Evolutionary conservation across 1,140 invertebrate genomes (phyloP), one percentile per base, ranked within the genome.

Genomic region (Babylonia areolata): DNA sequence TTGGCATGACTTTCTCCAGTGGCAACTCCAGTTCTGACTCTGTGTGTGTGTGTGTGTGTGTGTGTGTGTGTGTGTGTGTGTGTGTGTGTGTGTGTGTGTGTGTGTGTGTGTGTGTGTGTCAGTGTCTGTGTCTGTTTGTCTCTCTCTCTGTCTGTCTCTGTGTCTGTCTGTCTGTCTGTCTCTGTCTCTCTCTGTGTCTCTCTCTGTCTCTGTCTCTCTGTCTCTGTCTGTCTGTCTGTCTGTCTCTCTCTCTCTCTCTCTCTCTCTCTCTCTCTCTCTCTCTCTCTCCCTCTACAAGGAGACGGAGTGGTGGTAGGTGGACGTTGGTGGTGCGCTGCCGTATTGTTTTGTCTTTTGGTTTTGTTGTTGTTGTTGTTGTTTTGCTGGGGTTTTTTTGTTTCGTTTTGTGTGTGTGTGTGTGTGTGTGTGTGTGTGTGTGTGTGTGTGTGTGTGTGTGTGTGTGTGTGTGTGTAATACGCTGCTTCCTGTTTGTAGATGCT

Each of bases 1-100:
- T n/a, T n/a, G n/a, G n/a, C n/a, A n/a, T n/a, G n/a, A n/a, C n/a
- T n/a, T n/a, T n/a, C n/a, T n/a, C n/a, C n/a, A n/a, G n/a, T n/a
- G n/a, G n/a, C n/a, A n/a, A n/a, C n/a, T n/a, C n/a, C n/a, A n/a
- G n/a, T n/a, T n/a, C n/a, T n/a, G 46, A 20, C 12, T 42, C 39
- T 80, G 28, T 42, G 78, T 51, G 78, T 42, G 78, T 33, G 78
- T 42, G 46, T 64, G n/a, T 58, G 51, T 81, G 46, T 81, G 46
- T 81, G 46, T 82, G 23, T 82, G 79, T 81, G 31, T 81, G 46
- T 81, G 51, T 81, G 46, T 64, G 46, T 81, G 79, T 64, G 46
- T 81, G 79, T 64, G 3, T 81, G 46, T 81, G 5, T 46, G 42
- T 46, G 5, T 46, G 42, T 46, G 5, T 46, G 42, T 46, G 5